Percentiles rank a stretch among this genome's conserved stretches.
These are phyloP conservation scores for Augochlora pura DNA, from an alignment of 1,140 invertebrate species.

Conservation along the genomic window DNA sequence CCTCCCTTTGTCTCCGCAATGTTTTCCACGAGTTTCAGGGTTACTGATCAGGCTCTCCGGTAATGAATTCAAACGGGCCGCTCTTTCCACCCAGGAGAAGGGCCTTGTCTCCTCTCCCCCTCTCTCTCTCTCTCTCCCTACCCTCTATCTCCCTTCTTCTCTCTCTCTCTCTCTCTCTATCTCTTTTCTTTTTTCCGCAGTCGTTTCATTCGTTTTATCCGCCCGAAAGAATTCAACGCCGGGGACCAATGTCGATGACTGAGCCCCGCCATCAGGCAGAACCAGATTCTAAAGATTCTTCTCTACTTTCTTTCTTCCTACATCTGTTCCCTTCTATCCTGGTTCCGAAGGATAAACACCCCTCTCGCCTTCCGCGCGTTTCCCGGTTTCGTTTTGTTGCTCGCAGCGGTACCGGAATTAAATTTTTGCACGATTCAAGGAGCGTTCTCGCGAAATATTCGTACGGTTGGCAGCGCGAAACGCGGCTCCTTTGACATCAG, in stretches of 20 bases:
- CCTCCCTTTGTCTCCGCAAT: not conserved
- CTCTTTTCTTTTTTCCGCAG: too few species aligned
- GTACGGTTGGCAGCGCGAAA: too few species aligned
- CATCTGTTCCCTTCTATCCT: not conserved
- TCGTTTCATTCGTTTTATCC: not conserved
- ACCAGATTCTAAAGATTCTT: constrained; percentile 1
- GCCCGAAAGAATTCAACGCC: not conserved
- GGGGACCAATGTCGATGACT: constrained; percentile 2
- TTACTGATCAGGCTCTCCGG: not conserved
- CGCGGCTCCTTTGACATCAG: too few species aligned
- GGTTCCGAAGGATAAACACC: not conserved
- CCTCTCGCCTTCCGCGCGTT: too few species aligned
- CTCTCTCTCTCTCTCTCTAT: not conserved
- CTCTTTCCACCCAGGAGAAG: too few species aligned
- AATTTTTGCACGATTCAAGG: too few species aligned
- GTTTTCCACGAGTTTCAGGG: constrained; percentile 14
- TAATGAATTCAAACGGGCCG: not conserved
- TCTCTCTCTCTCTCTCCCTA: not conserved
- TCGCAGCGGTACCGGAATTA: not conserved
- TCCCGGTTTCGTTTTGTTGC: too few species aligned
- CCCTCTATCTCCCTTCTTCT: not conserved
- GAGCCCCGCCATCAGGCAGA: not conserved
- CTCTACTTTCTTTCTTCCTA: not conserved
- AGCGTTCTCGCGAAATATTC: too few species aligned
- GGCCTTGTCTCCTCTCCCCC: not conserved